Conservation (phyloP, 2,113 vertebrate species). For the Hirundichthys speculiger region DNA sequence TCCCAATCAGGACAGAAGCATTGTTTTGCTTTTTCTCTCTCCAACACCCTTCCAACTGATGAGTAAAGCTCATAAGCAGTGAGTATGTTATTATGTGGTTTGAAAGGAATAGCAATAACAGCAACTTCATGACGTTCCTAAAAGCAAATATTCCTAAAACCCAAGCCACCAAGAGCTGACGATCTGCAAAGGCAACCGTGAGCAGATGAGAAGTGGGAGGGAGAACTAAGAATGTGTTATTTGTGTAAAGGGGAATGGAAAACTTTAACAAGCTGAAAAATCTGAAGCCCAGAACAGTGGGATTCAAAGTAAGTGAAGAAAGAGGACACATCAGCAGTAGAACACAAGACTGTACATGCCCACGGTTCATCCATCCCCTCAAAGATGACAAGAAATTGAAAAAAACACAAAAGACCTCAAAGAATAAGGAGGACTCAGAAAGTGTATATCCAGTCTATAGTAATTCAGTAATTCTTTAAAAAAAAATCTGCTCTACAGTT, state of each 20-base stretch:
- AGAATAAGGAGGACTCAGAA: background rate
- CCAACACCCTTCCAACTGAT: background rate
- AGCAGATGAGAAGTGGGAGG: slow-evolving; percentile 14
- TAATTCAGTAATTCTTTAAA: no score
- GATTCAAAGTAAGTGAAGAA: slow-evolving; percentile 2
- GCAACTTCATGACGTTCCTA: background rate
- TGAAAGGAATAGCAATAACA: background rate
- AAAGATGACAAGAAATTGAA: background rate
- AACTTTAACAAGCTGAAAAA: slow-evolving; percentile 11
- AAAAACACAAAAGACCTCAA: background rate
- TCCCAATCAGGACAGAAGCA: background rate
- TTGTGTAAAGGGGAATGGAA: slow-evolving; percentile 26
- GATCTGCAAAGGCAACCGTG: background rate
- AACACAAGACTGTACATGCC: slow-evolving; percentile 19
- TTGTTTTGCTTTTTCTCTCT: slow-evolving; percentile 3
- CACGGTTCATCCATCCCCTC: slow-evolving; percentile 40
- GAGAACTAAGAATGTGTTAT: background rate
- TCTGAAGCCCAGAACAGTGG: background rate
- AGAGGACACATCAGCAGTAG: background rate
- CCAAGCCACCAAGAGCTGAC: no score
- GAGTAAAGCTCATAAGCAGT: slow-evolving; percentile 15
- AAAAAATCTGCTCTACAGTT: background rate
- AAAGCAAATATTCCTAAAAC: background rate
- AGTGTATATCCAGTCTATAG: background rate
- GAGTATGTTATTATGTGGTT: background rate